Evolutionary conservation across 2,888 invertebrate genomes (phyloP), one percentile per base, ranked within the genome.

Genomic region (Ochropleura plecta): DNA sequence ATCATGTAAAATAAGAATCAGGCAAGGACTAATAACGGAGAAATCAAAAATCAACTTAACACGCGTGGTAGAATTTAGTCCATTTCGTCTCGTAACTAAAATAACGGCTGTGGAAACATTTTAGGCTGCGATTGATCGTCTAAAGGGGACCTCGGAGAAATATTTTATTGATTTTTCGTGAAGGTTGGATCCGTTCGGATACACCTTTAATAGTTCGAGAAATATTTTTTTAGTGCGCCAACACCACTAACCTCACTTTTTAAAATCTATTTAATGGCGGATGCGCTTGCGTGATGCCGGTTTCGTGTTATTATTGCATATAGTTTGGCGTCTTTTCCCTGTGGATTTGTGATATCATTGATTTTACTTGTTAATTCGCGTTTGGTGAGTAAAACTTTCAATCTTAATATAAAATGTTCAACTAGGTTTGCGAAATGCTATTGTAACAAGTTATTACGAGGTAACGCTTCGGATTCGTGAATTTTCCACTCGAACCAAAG

Each of bases 271-370:
- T 92, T 90, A 94, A 95, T 96, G 96, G 96, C 96, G 95, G 95
- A 92, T 93, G 95, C 96, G 96, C 96, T 95, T 96, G 96, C 96
- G 96, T 96, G 96, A 96, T 96, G 96, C 96, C 96, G 96, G 96
- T 92, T 94, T 94, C 93, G 92, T 95, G 94, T 93, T 95, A 93
- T 93, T 95, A 93, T 93, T 94, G 91, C 93, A 87, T 90, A 87
- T 94, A 95, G 92, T 93, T 94, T 93, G 92, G 96, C 95, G 95
- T 96, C 95, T 90, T 92, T 93, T 93, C 89, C 85, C 84, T 90
- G 91, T 87, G 88, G 90, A 88, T 89, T 90, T 89, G 91, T 91
- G 90, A 86, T 88, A 88, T 82, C 89, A 92, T 91, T 91, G 90
- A 91, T 91, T 93, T 91, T 89, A 87, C 85, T 72, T 82, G 88